Conservation (phyloP, 2,888 invertebrate species). For the Sipha maydis region DNA sequence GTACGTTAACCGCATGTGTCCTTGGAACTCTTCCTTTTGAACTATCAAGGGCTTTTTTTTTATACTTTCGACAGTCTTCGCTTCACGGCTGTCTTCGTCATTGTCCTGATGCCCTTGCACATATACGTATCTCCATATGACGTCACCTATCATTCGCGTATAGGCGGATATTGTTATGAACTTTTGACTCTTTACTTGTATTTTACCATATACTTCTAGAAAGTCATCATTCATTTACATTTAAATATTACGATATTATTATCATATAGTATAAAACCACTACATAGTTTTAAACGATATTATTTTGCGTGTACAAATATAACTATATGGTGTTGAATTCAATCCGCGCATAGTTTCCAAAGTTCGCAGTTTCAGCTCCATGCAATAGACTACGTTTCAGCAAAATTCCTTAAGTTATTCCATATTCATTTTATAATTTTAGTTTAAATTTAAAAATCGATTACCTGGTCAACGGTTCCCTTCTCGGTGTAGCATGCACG, state of each 20-base stretch:
- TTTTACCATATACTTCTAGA: neutral
- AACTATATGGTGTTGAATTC: too few relatives aligned
- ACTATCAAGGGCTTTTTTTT: conserved; percentile 33
- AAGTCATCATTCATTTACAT: too few relatives aligned
- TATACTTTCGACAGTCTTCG: neutral
- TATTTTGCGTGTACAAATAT: too few relatives aligned
- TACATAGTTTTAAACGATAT: too few relatives aligned
- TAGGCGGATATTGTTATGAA: neutral
- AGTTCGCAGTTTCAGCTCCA: neutral
- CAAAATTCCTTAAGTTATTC: neutral
- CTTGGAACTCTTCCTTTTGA: conserved; percentile 1
- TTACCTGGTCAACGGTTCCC: neutral
- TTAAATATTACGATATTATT: too few relatives aligned
- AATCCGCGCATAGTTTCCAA: neutral
- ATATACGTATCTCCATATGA: neutral
- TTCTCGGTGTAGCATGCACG: neutral
- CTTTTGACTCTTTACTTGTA: neutral
- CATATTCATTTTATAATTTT: neutral
- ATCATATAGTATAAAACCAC: too few relatives aligned
- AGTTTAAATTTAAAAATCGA: neutral
- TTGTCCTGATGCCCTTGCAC: conserved; percentile 12
- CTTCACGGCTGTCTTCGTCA: neutral
- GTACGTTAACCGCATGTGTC: neutral
- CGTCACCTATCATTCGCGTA: neutral
- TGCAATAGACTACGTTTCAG: neutral